These are phyloP conservation scores for Sinopyrophorus schimmeli DNA, from an alignment of 2,888 invertebrate genomes.

Conservation along the genomic window DNA sequence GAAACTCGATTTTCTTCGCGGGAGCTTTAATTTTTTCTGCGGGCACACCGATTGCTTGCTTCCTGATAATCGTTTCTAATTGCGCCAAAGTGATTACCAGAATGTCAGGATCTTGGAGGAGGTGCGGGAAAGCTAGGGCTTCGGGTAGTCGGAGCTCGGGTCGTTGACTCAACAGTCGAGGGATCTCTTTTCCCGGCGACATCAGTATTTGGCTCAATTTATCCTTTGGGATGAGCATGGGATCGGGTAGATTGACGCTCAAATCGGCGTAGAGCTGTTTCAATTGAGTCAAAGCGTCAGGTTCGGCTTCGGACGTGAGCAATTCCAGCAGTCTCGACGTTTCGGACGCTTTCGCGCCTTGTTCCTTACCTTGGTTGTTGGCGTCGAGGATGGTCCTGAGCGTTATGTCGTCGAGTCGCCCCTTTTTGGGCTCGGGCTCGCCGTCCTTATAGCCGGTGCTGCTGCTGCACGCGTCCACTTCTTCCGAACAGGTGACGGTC, in stretches of 20 bases:
- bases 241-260: conserved; percentile 77
- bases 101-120: conserved; percentile 77
- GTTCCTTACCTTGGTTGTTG: too few species aligned
- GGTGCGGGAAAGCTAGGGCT: conserved; percentile 71
- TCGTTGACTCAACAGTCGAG: conserved; percentile 69
- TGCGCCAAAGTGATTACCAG: conserved; percentile 76
- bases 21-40: conserved; percentile 11
- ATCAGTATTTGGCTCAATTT: conserved; percentile 70
- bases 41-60: conserved; percentile 12
- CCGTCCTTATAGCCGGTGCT: conserved; percentile 11
- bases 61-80: conserved; percentile 62
- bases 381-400: conserved; percentile 59
- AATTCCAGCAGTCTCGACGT: conserved; percentile 55
- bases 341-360: conserved; percentile 34
- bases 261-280: conserved; percentile 68
- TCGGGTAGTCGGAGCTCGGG: conserved; percentile 76
- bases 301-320: conserved; percentile 57
- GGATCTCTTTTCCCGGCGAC: conserved; percentile 77
- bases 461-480: conserved; percentile 62
- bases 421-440: conserved; percentile 57
- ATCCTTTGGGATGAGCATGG: conserved; percentile 78
- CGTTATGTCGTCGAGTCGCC: conserved; percentile 56
- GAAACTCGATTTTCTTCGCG: background rate
- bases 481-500: conserved; percentile 75
- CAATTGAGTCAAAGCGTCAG: conserved; percentile 72